phyloP scores from a whole-genome alignment of 2,113 vertebrate genomes.

The Calypte anna region DNA sequence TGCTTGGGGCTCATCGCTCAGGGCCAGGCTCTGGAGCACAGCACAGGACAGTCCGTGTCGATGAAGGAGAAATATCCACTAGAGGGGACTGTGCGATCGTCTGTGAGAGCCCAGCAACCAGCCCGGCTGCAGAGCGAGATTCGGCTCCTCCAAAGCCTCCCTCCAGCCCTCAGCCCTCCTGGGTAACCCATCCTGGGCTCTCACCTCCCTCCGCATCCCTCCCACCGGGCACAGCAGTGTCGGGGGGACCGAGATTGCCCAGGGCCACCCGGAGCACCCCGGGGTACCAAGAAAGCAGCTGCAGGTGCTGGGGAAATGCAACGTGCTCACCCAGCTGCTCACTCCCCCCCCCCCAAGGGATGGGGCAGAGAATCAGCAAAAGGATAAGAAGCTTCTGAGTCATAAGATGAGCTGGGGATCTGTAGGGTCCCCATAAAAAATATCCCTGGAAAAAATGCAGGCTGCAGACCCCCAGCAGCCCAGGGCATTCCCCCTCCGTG shows the following conservation, averaged over 20 bases:
- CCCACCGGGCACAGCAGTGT: not conserved
- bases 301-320: fast-evolving
- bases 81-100: constrained; percentile 60
- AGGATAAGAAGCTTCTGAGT: not conserved
- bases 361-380: not conserved
- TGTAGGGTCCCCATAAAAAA: not conserved
- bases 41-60: not conserved
- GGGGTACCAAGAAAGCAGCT: not conserved
- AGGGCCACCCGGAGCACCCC: fast-evolving
- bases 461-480: fast-evolving
- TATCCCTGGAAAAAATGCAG: not conserved
- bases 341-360: not conserved
- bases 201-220: fast-evolving
- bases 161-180: not conserved
- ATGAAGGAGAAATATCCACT: constrained; percentile 35
- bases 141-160: not conserved
- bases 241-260: not conserved
- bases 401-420: not conserved
- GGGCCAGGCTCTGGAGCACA: not conserved
- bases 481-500: not conserved
- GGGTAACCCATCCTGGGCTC: not conserved
- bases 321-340: not conserved
- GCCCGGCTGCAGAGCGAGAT: not conserved
- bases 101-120: not conserved
- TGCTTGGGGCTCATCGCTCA: fast-evolving